A percentile compares a stretch with the other conserved stretches of the same genome.
Evolutionary conservation across 2,113 vertebrate species (phyloP).

Genomic region (Anarrhichthys ocellatus): DNA sequence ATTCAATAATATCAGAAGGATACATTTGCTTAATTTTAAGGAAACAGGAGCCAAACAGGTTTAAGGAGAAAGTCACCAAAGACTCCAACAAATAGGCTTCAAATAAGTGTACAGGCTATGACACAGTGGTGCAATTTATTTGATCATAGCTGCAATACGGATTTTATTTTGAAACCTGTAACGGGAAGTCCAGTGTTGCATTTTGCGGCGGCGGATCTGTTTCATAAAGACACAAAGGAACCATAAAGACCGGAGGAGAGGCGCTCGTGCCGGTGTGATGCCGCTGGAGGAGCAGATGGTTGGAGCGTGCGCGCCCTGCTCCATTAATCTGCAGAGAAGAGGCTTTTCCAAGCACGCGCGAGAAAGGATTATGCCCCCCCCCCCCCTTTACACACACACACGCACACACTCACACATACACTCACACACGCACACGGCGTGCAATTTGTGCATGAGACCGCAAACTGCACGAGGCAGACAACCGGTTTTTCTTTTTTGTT

Average conservation of each 20-base stretch:
- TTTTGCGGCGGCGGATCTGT: background rate
- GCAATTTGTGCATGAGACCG: background rate
- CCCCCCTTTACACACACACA: background rate
- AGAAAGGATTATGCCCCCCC: constrained; percentile 66
- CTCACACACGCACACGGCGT: background rate
- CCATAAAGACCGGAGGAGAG: constrained; percentile 7
- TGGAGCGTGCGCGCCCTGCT: constrained; percentile 52
- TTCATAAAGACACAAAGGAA: constrained; percentile 25
- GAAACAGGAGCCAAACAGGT: background rate
- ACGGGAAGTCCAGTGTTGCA: constrained; percentile 3
- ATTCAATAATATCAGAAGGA: background rate
- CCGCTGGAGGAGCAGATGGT: constrained; percentile 74
- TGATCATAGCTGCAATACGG: too few species aligned
- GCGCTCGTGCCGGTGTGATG: constrained; percentile 27
- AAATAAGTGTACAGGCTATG: background rate
- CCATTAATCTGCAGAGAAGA: constrained; percentile 73
- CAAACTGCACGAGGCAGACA: background rate
- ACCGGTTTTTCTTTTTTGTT: background rate
- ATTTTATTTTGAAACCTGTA: constrained; percentile 35
- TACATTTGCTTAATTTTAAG: background rate
- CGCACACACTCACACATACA: constrained; percentile 1
- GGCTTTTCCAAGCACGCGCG: constrained; percentile 65
- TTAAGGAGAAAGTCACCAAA: background rate
- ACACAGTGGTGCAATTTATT: too few species aligned
- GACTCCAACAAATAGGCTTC: background rate